Evolutionary conservation across 92 coral and sea anemone species (phyloP), one percentile per base, ranked within the genome.

Genomic region (Heteractis magnifica): DNA sequence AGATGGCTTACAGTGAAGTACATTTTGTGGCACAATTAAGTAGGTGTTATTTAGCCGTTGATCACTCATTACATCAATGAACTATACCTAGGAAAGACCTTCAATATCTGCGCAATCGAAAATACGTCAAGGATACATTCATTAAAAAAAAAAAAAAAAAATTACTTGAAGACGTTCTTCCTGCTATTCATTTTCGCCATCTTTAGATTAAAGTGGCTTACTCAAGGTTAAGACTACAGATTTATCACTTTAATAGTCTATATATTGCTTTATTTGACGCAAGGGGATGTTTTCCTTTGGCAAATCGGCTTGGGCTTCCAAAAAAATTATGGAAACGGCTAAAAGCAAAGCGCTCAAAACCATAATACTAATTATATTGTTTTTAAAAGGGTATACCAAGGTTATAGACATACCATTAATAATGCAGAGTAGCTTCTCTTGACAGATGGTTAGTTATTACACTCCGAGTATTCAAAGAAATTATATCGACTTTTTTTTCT

Each of bases 141-240:
- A 60, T 60, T 18, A 26, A 34, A 34, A 2, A 1, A 34, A 34
- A 34, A 34, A 34, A 2, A 34, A 34, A 34, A 2, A 11, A 8
- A 62, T 62, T 62, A 62, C 70, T 62, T 62, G 1, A 4, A n/a
- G 34, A 62, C 10, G 70, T 8, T 2, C 23, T 62, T 62, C 65
- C 70, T 62, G 13, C 16, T 62, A 1, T 23, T 18, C 20, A 62
- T 5, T 62, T 18, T 20, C 20, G 20, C 70, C 26, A 2, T 62
- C 21, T 18, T 62, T n/a, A 62, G 20, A 62, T 62, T n/a, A 62
- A 62, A 62, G 70, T 62, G 70, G 70, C 70, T 62, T 62, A 62
- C 70, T 62, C 44, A 34, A 34, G 44, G 44, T 1, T n/a, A 18
- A 62, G 70, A 58, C n/a, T 62, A 18, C 26, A 62, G 10, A 6